Evolutionary conservation across 2,888 invertebrate genomes (phyloP).

Genomic region (Neoascia interrupta): DNA sequence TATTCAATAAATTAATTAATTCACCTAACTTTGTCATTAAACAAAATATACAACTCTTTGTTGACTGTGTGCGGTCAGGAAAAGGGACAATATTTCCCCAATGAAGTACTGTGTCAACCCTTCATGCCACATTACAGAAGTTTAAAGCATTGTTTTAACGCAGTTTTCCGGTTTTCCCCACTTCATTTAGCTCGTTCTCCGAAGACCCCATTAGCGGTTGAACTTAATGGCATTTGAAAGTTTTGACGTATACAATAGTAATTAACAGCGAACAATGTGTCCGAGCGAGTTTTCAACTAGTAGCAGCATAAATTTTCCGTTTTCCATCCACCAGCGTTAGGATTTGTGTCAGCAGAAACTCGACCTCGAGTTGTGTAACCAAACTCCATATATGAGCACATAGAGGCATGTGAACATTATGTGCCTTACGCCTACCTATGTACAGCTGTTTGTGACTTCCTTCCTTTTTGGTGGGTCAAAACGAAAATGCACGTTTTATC

Average conservation of each 20-base stretch:
- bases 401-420: background rate
- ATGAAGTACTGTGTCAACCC: too few relatives aligned
- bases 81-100: too few relatives aligned
- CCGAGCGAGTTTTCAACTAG: slow-evolving; percentile 34
- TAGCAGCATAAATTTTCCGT: slow-evolving; percentile 35
- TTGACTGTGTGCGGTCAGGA: too few relatives aligned
- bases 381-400: background rate
- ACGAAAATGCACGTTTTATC: slow-evolving; percentile 50
- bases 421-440: slow-evolving; percentile 4
- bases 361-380: slow-evolving; percentile 1
- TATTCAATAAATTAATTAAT: too few relatives aligned
- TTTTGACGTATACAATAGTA: slow-evolving; percentile 65
- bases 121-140: too few relatives aligned
- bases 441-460: too few relatives aligned
- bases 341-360: slow-evolving; percentile 20
- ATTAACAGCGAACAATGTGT: slow-evolving; percentile 67
- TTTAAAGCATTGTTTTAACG: slow-evolving; percentile 62
- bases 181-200: slow-evolving; percentile 25
- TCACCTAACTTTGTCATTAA: too few relatives aligned
- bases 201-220: slow-evolving; percentile 58
- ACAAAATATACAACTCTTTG: too few relatives aligned
- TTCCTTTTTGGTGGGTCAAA: slow-evolving; percentile 26
- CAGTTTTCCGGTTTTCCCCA: slow-evolving; percentile 40
- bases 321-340: background rate
- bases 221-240: slow-evolving; percentile 66